These are phyloP conservation scores for Xenus cinereus DNA, from an alignment of 2,113 vertebrate species.

Conservation along the genomic window DNA sequence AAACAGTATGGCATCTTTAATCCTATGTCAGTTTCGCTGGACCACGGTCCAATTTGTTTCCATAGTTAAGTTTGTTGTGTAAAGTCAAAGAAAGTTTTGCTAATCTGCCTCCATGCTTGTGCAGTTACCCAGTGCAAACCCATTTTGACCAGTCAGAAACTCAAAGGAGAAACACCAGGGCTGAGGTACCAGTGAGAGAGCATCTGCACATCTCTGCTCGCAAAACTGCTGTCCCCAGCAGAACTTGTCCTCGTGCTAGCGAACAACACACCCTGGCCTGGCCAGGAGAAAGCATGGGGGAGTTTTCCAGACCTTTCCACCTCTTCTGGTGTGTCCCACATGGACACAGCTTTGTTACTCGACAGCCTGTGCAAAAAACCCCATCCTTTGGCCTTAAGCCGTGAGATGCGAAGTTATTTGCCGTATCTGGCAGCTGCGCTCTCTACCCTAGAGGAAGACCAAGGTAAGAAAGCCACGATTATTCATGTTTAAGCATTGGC, in stretches of 20 bases:
- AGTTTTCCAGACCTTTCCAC: not conserved
- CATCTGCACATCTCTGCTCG: not conserved
- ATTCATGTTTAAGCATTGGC: not conserved
- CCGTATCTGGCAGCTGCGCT: not conserved
- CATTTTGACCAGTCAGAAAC: not conserved
- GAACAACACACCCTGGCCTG: not conserved
- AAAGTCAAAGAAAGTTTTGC: not conserved
- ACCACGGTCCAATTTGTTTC: not conserved
- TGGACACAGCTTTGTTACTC: fast-evolving
- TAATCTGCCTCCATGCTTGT: not conserved
- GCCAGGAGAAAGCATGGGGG: fast-evolving
- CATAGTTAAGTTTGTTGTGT: not conserved
- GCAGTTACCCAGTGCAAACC: not conserved
- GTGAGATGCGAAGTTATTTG: not conserved
- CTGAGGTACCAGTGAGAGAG: not conserved
- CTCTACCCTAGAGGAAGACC: not conserved
- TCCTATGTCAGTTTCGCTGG: not conserved
- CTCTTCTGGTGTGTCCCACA: not conserved
- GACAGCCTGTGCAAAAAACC: not conserved
- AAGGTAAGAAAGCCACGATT: not conserved
- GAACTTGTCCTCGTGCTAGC: not conserved
- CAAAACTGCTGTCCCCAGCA: not conserved
- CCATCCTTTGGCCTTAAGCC: not conserved
- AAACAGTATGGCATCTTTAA: constrained; percentile 15
- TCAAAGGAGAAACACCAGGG: not conserved